A percentile compares a stretch with the other conserved stretches of the same genome.
Evolutionary conservation across 2,888 invertebrate genomes (phyloP).

Genomic region (Drosophila hamatofila): DNA sequence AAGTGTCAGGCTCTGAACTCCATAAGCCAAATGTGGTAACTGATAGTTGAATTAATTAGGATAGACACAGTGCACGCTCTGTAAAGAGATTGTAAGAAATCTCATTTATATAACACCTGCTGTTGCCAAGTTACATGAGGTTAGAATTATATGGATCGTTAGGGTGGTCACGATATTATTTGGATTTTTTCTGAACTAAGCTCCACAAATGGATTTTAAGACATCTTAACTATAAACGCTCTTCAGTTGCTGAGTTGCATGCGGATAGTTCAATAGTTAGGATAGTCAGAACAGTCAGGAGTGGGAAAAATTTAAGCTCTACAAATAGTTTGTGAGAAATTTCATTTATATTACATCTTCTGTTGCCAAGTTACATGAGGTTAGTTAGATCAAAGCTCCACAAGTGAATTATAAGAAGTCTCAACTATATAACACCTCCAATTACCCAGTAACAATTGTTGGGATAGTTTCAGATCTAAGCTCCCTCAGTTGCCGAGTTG

Average conservation of each 20-base stretch:
- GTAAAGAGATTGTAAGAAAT: not conserved
- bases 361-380: not conserved
- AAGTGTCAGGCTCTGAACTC: not conserved
- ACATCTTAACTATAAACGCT: not conserved
- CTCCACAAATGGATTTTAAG: not conserved
- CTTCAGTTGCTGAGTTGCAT: not conserved
- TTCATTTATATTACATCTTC: no score
- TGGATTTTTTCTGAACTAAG: no score
- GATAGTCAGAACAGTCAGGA: not conserved
- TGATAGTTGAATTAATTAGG: constrained; percentile 1
- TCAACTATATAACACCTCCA: not conserved
- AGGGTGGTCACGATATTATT: no score
- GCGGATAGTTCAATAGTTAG: not conserved
- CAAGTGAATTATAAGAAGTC: not conserved
- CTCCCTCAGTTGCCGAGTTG: not conserved
- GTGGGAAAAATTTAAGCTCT: no score
- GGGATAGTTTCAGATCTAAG: no score
- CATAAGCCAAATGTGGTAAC: not conserved
- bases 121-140: not conserved
- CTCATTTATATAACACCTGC: not conserved
- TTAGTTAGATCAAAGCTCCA: not conserved
- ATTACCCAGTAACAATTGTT: not conserved
- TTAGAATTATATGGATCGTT: not conserved
- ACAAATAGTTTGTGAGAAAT: not conserved
- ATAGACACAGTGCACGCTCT: not conserved